phyloP scores from a whole-genome alignment of 2,888 invertebrate genomes.

The Poecilus cupreus region DNA sequence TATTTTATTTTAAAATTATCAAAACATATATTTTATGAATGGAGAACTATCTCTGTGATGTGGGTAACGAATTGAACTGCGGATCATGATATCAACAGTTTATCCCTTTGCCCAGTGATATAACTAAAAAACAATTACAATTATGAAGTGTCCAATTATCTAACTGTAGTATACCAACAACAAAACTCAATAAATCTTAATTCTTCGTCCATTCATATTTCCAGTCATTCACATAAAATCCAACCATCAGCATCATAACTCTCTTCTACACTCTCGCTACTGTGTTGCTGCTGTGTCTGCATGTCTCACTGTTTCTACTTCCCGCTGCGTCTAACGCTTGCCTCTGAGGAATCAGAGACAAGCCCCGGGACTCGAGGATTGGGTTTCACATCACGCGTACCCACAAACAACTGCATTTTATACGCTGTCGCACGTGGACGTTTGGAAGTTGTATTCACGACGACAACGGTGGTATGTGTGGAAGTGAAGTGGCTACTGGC shows the following conservation, averaged over 20 bases:
- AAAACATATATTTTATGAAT: too few species aligned
- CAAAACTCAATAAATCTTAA: background rate
- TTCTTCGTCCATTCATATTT: background rate
- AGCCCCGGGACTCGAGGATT: background rate
- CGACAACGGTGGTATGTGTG: background rate
- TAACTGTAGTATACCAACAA: background rate
- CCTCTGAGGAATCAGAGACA: too few species aligned
- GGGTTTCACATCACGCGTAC: constrained; percentile 10
- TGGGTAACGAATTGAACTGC: too few species aligned
- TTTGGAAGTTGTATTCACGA: background rate
- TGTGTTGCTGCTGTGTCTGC: constrained; percentile 1
- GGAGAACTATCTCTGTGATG: too few species aligned
- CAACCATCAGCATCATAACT: background rate
- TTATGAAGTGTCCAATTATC: too few species aligned
- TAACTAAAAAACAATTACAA: too few species aligned
- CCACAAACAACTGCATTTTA: constrained; percentile 38
- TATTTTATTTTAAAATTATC: too few species aligned
- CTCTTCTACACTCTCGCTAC: constrained; percentile 13
- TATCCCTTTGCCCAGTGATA: too few species aligned
- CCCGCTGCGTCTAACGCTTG: constrained; percentile 27
- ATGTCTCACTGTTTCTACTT: background rate
- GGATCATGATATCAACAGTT: too few species aligned
- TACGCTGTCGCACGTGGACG: constrained; percentile 16
- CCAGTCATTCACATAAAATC: background rate
- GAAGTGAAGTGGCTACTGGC: constrained; percentile 30